A percentile compares a stretch with the other conserved stretches of the same genome.
phyloP scores from a whole-genome alignment of 1,140 invertebrate genomes.

The Diorhabda sublineata region DNA sequence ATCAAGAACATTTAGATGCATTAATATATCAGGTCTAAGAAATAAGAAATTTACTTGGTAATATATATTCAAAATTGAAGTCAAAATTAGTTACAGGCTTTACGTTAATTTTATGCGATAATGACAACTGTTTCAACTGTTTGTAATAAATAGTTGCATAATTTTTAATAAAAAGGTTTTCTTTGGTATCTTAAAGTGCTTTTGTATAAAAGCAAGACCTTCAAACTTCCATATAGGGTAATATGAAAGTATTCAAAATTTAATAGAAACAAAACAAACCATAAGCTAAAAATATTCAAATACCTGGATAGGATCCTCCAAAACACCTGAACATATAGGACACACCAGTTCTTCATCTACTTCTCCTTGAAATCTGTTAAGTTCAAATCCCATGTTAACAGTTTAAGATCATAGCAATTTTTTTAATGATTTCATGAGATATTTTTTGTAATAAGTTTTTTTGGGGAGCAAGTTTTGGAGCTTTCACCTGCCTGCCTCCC shows the following conservation, averaged over 20 bases:
- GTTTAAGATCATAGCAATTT: neutral
- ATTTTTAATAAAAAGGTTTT: neutral
- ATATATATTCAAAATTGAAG: no score
- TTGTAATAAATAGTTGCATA: neutral
- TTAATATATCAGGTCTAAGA: no score
- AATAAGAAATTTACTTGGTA: neutral
- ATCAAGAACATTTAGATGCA: no score
- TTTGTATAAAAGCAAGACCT: no score
- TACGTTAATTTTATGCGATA: neutral
- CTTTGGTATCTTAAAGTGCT: no score
- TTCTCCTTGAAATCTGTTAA: conserved; percentile 81
- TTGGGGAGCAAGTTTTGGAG: neutral
- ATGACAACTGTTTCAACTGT: neutral
- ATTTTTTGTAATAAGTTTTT: neutral
- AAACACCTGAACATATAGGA: conserved; percentile 85
- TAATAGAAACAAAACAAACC: no score
- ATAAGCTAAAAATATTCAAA: neutral
- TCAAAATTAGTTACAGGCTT: no score
- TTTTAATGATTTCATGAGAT: neutral
- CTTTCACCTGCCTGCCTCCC: neutral
- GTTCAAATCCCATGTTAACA: conserved; percentile 80
- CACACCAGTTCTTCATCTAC: conserved; percentile 91
- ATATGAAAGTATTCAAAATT: no score
- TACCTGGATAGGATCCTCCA: conserved; percentile 89
- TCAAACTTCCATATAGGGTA: no score